Evolutionary conservation across 1,140 invertebrate genomes (phyloP).

Genomic region (Nymphalis io): DNA sequence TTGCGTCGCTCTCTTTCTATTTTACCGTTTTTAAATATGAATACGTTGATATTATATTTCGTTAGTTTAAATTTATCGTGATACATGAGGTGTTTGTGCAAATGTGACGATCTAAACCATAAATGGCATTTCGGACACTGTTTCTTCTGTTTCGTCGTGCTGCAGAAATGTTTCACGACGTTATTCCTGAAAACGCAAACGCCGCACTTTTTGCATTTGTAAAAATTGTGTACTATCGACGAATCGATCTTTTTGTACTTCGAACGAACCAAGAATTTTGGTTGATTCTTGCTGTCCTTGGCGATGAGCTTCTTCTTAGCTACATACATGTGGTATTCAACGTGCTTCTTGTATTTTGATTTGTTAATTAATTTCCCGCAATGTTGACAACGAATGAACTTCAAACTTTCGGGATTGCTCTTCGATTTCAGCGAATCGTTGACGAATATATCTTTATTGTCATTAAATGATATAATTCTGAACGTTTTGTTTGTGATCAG

Average conservation of each 20-base stretch:
- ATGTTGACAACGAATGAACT: constrained; percentile 45
- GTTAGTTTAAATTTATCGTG: constrained; percentile 21
- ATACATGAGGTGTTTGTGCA: constrained; percentile 13
- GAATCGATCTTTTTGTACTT: constrained; percentile 2
- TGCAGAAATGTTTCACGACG: constrained; percentile 17
- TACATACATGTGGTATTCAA: constrained; percentile 20
- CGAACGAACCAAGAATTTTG: constrained; percentile 5
- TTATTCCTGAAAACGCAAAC: constrained; percentile 16
- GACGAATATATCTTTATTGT: constrained; percentile 24
- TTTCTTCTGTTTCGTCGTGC: background rate
- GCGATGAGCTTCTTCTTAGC: constrained; percentile 1
- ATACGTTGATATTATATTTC: constrained; percentile 18
- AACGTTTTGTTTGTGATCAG: constrained; percentile 17
- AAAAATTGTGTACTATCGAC: constrained; percentile 11
- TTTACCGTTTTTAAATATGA: constrained; percentile 11
- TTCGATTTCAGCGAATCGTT: constrained; percentile 27
- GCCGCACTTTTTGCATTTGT: constrained; percentile 31
- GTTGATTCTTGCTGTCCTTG: constrained; percentile 9
- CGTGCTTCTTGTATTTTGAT: constrained; percentile 34
- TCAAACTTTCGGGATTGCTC: constrained; percentile 34
- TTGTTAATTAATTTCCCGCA: constrained; percentile 43
- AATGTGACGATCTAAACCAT: constrained; percentile 5
- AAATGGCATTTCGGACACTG: constrained; percentile 29
- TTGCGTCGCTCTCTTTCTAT: background rate
- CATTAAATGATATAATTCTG: constrained; percentile 38